Evolutionary conservation across 92 coral and sea anemone genomes (phyloP).

Genomic region (Actinernus sp.): DNA sequence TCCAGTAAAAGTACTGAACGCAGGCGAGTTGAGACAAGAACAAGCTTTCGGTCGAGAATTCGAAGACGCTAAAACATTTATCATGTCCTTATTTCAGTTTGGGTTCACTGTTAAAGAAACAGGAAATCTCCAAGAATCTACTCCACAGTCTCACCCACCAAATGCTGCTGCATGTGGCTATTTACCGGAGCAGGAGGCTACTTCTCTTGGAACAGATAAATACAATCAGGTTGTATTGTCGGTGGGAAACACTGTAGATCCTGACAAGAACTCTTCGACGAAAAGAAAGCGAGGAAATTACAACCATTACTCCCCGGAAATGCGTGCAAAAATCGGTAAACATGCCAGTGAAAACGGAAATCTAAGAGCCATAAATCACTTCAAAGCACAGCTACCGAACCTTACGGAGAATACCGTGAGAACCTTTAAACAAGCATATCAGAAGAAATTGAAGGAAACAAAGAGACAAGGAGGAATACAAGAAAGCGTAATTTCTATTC

Average conservation of each 20-base stretch:
- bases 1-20: too few species aligned
- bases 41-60: too few species aligned
- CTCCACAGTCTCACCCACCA: conserved; percentile 17
- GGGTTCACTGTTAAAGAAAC: conserved; percentile 14
- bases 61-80: too few species aligned
- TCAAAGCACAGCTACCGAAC: conserved; percentile 19
- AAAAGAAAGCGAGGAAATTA: conserved; percentile 46
- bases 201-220: conserved; percentile 20
- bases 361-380: conserved; percentile 27
- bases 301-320: conserved; percentile 36
- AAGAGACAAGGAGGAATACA: conserved; percentile 17
- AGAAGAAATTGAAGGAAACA: conserved; percentile 42
- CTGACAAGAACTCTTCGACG: conserved; percentile 13
- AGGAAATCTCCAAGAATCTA: conserved; percentile 8
- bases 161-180: conserved; percentile 32
- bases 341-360: conserved; percentile 33
- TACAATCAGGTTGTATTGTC: conserved; percentile 20
- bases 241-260: conserved; percentile 15
- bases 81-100: too few species aligned
- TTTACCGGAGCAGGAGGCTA: conserved; percentile 45
- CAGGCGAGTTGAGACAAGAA: too few species aligned
- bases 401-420: conserved; percentile 38
- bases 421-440: conserved; percentile 44
- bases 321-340: conserved; percentile 28
- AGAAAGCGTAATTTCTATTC: conserved; percentile 30